phyloP scores from a whole-genome alignment of 53 echinoderm and acorn worm species.

The Arbacia lixula region DNA sequence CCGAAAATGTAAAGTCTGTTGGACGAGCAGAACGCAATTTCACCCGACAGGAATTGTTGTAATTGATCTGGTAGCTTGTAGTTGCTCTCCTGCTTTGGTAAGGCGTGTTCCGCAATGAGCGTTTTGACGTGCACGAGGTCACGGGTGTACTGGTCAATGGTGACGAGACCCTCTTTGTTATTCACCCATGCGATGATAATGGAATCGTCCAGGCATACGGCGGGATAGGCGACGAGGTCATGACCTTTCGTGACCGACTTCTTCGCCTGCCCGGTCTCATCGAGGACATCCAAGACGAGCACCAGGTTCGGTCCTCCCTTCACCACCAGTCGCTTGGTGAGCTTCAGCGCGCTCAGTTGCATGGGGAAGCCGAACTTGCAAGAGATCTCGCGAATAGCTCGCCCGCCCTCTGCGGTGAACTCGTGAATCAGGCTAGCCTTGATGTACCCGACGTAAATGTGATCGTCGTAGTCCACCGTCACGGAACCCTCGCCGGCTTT shows the following conservation, averaged over 20 bases:
- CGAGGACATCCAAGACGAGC: neutral
- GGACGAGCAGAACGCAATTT: constrained; percentile 23
- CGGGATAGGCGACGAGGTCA: constrained; percentile 8
- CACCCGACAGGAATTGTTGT: constrained; percentile 11
- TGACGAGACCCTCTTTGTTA: constrained; percentile 1
- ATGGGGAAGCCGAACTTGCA: constrained; percentile 13
- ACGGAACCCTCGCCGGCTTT: constrained; percentile 9
- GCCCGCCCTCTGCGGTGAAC: constrained; percentile 2
- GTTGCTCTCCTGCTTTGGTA: constrained; percentile 23
- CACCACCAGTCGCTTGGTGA: constrained; percentile 9
- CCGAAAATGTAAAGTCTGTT: constrained; percentile 35
- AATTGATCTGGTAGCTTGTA: constrained; percentile 13
- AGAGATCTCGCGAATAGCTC: neutral
- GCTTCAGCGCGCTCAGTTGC: constrained; percentile 3
- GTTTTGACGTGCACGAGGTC: constrained; percentile 1
- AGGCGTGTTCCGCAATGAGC: constrained; percentile 11
- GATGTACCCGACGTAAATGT: constrained; percentile 14
- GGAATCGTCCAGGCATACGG: constrained; percentile 14
- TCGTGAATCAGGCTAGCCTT: constrained; percentile 14
- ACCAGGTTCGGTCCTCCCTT: constrained; percentile 6
- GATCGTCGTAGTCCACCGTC: neutral
- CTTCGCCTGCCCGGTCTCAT: constrained; percentile 4
- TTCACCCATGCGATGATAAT: constrained; percentile 17
- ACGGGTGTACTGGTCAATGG: constrained; percentile 17
- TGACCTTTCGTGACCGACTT: constrained; percentile 7